phyloP scores from a whole-genome alignment of 2,113 vertebrate species.

The Athene cunicularia region DNA sequence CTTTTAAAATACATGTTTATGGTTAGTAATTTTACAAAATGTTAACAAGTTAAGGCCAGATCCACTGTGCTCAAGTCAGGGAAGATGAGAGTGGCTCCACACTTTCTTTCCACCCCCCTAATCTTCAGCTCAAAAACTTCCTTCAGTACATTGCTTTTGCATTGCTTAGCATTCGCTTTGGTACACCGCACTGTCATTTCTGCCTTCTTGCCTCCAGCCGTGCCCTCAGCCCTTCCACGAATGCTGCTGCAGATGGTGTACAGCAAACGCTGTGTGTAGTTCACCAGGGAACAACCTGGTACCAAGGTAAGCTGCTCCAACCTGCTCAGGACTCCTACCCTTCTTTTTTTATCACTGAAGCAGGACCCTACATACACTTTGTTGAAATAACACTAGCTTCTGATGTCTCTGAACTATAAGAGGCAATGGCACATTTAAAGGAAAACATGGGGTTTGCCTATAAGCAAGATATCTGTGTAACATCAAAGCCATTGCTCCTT shows the following conservation, averaged over 20 bases:
- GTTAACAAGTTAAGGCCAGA: background rate
- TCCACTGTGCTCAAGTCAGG: background rate
- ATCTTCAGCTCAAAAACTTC: background rate
- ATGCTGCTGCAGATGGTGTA: fast-evolving
- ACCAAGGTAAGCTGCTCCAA: background rate
- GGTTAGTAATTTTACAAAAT: constrained; percentile 17
- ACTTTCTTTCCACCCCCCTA: background rate
- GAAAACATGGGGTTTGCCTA: background rate
- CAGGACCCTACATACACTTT: background rate
- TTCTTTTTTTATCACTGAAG: background rate
- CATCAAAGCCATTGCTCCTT: background rate
- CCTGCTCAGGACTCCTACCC: background rate
- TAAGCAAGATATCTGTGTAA: background rate
- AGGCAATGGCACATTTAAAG: background rate
- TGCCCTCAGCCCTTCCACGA: background rate
- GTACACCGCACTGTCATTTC: background rate
- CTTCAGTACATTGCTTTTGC: background rate
- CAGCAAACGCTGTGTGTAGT: fast-evolving
- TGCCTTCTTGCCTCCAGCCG: constrained; percentile 24
- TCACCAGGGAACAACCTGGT: background rate
- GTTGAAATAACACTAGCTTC: background rate
- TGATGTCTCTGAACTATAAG: background rate
- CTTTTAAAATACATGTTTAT: constrained; percentile 40
- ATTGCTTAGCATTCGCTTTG: constrained; percentile 32
- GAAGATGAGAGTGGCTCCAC: background rate